phyloP scores from a whole-genome alignment of 2,113 vertebrate species.

The Pyrgilauda ruficollis region DNA sequence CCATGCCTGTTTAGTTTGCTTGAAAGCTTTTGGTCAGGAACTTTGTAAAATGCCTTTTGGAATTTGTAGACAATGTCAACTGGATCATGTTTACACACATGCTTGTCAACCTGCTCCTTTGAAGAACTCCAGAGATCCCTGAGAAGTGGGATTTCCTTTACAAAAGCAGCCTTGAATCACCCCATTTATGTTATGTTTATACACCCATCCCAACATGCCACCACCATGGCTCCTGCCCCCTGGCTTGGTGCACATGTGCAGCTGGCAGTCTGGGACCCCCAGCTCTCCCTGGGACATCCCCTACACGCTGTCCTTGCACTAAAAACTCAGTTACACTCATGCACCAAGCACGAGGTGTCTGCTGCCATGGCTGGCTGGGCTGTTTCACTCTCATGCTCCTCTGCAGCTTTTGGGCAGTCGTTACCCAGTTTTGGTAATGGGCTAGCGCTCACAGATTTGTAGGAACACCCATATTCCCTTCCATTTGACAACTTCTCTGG shows the following conservation, averaged over 20 bases:
- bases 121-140: not conserved
- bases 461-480: not conserved
- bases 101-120: not conserved
- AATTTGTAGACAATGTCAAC: not conserved
- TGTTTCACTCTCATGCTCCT: not conserved
- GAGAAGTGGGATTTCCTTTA: not conserved
- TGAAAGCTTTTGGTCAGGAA: constrained; percentile 25
- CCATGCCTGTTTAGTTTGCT: not conserved
- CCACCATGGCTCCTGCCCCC: not conserved
- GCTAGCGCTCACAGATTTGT: not conserved
- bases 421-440: fast-evolving
- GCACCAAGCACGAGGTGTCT: not conserved
- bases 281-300: not conserved
- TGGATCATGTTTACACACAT: not conserved
- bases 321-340: too few species aligned
- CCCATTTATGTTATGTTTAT: not conserved
- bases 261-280: not conserved
- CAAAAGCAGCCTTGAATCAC: not conserved
- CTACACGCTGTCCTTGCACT: not conserved
- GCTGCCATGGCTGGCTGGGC: too few species aligned
- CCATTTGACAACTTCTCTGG: not conserved
- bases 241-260: not conserved
- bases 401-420: fast-evolving
- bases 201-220: not conserved
- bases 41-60: not conserved